These are phyloP conservation scores for Pseudochaenichthys georgianus DNA, from an alignment of 2,797 vertebrate genomes.

Conservation along the genomic window DNA sequence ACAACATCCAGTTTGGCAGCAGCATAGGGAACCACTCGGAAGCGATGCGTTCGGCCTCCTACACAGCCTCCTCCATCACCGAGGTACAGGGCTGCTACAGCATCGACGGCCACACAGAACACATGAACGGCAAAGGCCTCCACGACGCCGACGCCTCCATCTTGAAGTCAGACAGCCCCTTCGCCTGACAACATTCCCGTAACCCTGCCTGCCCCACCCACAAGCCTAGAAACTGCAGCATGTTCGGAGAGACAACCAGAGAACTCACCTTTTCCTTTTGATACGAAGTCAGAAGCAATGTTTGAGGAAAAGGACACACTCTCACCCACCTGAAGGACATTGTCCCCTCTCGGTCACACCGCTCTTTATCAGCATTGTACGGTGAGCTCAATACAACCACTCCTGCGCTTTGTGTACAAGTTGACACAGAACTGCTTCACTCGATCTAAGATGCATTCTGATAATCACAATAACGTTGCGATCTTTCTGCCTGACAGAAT, in stretches of 20 bases:
- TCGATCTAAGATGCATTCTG: slow-evolving; percentile 38
- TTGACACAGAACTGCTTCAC: slow-evolving; percentile 51
- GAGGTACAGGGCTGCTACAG: slow-evolving; percentile 90
- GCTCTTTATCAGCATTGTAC: slow-evolving; percentile 71
- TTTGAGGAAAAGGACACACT: slow-evolving; percentile 28
- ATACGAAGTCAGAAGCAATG: slow-evolving; percentile 7
- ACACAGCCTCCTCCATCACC: slow-evolving; percentile 88
- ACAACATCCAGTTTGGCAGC: slow-evolving; percentile 94
- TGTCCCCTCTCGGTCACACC: slow-evolving; percentile 78
- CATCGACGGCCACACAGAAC: slow-evolving; percentile 88
- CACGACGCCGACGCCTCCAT: slow-evolving; percentile 85
- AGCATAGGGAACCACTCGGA: slow-evolving; percentile 91
- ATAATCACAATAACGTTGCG: slow-evolving; percentile 17
- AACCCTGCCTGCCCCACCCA: neutral
- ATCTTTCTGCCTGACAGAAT: slow-evolving; percentile 35
- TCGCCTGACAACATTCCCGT: slow-evolving; percentile 80
- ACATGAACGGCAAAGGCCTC: slow-evolving; percentile 91
- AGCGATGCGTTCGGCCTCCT: slow-evolving; percentile 88
- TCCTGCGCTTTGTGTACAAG: slow-evolving; percentile 67
- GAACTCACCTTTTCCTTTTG: slow-evolving; percentile 5
- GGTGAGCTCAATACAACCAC: slow-evolving; percentile 72
- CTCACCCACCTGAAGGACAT: slow-evolving; percentile 61
- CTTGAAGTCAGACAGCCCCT: slow-evolving; percentile 88
- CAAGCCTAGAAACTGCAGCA: slow-evolving; percentile 25
- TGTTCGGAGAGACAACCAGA: slow-evolving; percentile 26